These are phyloP conservation scores for Dolichoris vasculosae DNA, from an alignment of 1,140 invertebrate genomes.

Conservation along the genomic window DNA sequence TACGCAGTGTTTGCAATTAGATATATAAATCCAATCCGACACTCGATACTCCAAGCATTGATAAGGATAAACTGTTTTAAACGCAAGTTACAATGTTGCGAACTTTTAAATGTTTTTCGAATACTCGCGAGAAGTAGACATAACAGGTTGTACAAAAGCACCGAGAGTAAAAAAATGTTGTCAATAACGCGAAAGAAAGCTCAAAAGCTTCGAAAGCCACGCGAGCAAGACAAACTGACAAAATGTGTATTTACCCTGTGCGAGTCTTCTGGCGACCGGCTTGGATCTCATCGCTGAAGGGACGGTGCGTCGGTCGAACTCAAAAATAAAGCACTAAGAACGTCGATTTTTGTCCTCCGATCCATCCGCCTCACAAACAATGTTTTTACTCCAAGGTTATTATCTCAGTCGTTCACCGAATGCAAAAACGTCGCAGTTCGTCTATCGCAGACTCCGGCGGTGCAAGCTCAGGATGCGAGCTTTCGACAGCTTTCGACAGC, in stretches of 20 bases:
- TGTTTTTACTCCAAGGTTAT: conserved; percentile 14
- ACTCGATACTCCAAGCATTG: neutral
- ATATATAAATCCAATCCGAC: conserved; percentile 14
- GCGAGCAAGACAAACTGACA: neutral
- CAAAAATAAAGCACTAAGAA: conserved; percentile 70
- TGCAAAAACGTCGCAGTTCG: neutral
- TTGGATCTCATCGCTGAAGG: conserved; percentile 73
- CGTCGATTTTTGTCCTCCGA: conserved; percentile 61
- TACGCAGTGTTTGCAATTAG: neutral
- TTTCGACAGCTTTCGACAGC: neutral
- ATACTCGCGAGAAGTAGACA: neutral
- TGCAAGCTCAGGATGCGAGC: neutral
- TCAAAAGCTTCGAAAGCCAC: neutral
- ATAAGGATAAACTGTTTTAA: conserved; percentile 22
- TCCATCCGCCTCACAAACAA: conserved; percentile 65
- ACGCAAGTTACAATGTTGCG: conserved; percentile 11
- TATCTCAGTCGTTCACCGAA: neutral
- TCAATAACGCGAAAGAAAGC: neutral
- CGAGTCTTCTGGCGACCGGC: conserved; percentile 72
- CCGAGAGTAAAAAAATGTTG: neutral
- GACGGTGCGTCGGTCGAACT: conserved; percentile 55
- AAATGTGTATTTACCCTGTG: conserved; percentile 69
- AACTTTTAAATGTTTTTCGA: neutral
- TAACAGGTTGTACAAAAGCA: neutral
- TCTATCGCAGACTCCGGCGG: neutral